Evolutionary conservation across 2,888 invertebrate species (phyloP).

Genomic region (Dolomedes plantarius): DNA sequence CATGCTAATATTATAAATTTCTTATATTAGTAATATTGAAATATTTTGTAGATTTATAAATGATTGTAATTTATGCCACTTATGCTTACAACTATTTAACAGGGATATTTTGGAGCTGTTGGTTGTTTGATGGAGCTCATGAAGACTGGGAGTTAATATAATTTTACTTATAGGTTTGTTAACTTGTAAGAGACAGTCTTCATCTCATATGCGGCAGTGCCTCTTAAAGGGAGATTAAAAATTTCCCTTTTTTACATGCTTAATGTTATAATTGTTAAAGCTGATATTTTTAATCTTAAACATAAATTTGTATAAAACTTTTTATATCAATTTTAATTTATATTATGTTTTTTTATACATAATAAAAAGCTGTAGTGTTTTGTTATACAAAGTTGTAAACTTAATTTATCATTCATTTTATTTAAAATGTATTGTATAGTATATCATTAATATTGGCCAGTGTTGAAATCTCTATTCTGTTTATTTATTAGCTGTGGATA

Average conservation of each 20-base stretch:
- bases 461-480: no score
- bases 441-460: no score
- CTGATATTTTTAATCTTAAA: background rate
- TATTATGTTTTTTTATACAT: background rate
- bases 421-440: background rate
- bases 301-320: background rate
- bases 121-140: conserved; percentile 90
- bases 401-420: background rate
- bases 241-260: background rate
- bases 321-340: background rate
- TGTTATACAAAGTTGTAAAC: background rate
- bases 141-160: conserved; percentile 60
- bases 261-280: background rate
- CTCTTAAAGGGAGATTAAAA: background rate
- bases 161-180: background rate
- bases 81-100: no score
- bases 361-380: background rate
- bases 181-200: background rate
- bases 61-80: no score
- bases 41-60: no score
- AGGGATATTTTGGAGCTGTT: conserved; percentile 92
- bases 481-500: no score
- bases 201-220: background rate
- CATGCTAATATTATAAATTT: no score
- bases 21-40: no score